Percentiles rank a stretch among this genome's conserved stretches.
Conservation (phyloP, 2,113 vertebrate genomes). For the Paracanthobrama guichenoti region DNA sequence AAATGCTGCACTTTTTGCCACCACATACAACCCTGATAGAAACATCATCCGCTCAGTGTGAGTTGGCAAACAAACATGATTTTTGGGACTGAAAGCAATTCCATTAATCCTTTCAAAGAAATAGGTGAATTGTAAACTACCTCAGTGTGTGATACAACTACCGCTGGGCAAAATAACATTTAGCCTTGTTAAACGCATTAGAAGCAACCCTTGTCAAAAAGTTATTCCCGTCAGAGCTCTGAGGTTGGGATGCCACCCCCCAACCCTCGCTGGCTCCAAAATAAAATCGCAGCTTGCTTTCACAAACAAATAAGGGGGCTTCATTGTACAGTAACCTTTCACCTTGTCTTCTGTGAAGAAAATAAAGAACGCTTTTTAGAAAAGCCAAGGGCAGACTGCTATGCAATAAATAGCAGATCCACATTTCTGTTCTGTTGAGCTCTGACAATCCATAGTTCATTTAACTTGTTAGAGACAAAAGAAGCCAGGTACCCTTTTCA, state of each 20-base stretch:
- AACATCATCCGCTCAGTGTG: conserved; percentile 24
- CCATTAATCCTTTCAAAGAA: conserved; percentile 39
- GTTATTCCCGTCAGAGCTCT: background rate
- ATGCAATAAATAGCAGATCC: background rate
- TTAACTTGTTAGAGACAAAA: background rate
- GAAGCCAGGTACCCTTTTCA: background rate
- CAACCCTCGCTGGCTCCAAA: background rate
- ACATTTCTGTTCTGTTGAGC: background rate
- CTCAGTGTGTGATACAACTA: conserved; percentile 8
- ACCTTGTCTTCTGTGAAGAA: conserved; percentile 9
- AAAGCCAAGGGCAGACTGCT: background rate
- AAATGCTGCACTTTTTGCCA: background rate
- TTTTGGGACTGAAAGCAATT: conserved; percentile 39
- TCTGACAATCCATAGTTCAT: background rate
- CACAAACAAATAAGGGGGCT: background rate
- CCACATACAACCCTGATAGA: background rate
- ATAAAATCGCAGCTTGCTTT: conserved; percentile 7
- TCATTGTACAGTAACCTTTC: background rate
- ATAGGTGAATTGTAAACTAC: conserved; percentile 4
- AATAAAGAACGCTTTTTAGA: background rate
- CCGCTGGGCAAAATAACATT: conserved; percentile 33
- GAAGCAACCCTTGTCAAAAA: conserved; percentile 23
- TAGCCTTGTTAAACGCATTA: conserved; percentile 44
- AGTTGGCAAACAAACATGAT: conserved; percentile 9
- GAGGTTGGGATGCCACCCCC: background rate